Base-by-base conservation (phyloP, 1,140 invertebrate genomes). In the Zaprionus africanus region DNA sequence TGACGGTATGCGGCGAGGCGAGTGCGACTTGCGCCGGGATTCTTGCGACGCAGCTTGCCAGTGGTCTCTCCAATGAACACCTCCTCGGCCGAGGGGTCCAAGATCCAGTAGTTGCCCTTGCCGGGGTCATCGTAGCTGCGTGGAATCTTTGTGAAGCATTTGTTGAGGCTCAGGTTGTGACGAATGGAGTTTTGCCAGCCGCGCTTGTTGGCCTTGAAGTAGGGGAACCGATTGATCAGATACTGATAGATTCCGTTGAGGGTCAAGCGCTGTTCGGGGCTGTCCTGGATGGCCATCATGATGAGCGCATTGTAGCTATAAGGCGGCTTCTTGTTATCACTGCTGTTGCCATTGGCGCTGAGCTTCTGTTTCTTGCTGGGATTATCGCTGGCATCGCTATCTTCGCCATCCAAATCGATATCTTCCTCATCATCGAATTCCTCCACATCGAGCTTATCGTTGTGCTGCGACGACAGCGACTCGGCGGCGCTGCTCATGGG, bases 111-210 rank as follows among this genome's bases (percentile, higher is more conserved):
- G 93, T 98, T 98, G 1, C 98, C 98, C 92, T 98, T 98, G 19
- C 97, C 98, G 0, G 98, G 98, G 90, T 98, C 97, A 91, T 98
- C 97, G 93, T 98, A 98, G 90, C 98, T 97, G 19, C 98, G 93
- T 0, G 98, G 97, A 1, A 99, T 97, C 94, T 99, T 99, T 1
- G 99, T 97, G 93, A 99, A 99, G 92, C 98, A 99, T 93, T 99
- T 99, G 93, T 99, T 99, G 78, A 99, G 93, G 81, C 97, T 98
- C 4, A 99, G 93, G 92, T 99, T 99, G 93, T 99, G 99, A 11
- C 99, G 94, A 66, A 99, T 99, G 0, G 98, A 99, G 91, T 99
- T 99, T 93, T 99, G 99, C 99, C 99, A 99, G 12, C 98, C 98
- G 90, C 99, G 98, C 88, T 99, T 99, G 93, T 99, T 99, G 86